Percentiles rank a stretch among this genome's conserved stretches.
These are phyloP conservation scores for Lycodopsis pacificus DNA, from an alignment of 2,797 vertebrate species.

Conservation along the genomic window DNA sequence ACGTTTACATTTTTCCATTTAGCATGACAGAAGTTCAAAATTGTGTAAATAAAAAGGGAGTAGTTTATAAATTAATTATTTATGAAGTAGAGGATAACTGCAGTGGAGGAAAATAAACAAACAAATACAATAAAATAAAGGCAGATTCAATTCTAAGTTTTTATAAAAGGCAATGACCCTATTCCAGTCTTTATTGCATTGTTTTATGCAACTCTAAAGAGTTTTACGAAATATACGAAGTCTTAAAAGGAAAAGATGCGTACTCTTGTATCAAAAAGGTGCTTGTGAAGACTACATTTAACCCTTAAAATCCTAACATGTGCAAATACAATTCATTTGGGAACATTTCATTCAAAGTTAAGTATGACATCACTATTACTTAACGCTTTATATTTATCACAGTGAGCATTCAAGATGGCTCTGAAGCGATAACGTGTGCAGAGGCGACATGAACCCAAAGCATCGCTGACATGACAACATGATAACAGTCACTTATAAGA, in stretches of 20 bases:
- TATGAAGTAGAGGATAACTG: no score
- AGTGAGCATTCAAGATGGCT: constrained; percentile 39
- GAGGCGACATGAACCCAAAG: not conserved
- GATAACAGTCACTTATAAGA: not conserved
- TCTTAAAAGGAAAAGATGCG: not conserved
- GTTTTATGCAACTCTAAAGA: not conserved
- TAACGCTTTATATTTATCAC: not conserved
- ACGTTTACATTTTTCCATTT: not conserved
- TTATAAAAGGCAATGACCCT: not conserved
- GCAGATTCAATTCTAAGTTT: not conserved
- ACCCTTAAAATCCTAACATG: not conserved
- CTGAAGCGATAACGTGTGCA: constrained; percentile 26
- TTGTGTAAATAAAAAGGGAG: not conserved
- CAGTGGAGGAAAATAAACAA: not conserved
- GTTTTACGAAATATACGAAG: not conserved
- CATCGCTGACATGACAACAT: not conserved
- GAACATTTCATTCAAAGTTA: not conserved
- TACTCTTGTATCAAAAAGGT: not conserved
- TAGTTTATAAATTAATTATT: not conserved
- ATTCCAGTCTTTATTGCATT: not conserved
- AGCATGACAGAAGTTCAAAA: not conserved
- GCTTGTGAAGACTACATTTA: not conserved
- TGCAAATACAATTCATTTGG: not conserved
- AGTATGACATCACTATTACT: not conserved
- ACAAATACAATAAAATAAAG: not conserved